phyloP scores from a whole-genome alignment of 2,113 vertebrate species.

The Gila orcuttii region DNA sequence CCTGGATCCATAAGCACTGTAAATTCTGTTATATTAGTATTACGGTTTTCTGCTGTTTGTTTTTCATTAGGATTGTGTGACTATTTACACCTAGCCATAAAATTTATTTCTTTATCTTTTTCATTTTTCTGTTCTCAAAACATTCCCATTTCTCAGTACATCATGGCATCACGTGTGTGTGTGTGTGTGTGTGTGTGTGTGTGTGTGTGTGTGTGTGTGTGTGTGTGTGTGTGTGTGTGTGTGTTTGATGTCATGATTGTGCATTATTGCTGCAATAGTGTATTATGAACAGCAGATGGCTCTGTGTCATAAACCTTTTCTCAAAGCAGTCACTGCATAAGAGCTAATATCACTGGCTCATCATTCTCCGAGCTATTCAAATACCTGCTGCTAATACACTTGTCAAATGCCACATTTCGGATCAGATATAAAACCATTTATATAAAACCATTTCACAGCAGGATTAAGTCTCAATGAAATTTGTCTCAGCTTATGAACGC shows the following conservation, averaged over 20 bases:
- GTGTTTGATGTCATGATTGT: not conserved
- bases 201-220: not conserved
- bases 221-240: not conserved
- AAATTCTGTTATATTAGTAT: not conserved
- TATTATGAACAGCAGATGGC: conserved; percentile 40
- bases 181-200: not conserved
- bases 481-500: conserved; percentile 6
- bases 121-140: not conserved
- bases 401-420: conserved; percentile 1
- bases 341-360: conserved; percentile 11
- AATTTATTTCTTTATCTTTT: not conserved
- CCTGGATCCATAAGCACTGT: not conserved
- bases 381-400: conserved; percentile 13
- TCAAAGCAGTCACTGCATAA: not conserved
- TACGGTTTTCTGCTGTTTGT: not conserved
- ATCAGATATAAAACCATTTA: conserved; percentile 32
- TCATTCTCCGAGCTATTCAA: conserved; percentile 19
- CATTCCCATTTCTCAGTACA: not conserved
- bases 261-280: conserved; percentile 40
- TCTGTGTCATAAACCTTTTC: conserved; percentile 18
- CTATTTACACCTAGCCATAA: not conserved
- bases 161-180: not conserved
- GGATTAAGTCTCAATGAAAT: conserved; percentile 7
- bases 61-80: not conserved
- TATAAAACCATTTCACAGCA: conserved; percentile 25